These are phyloP conservation scores for Turnix velox DNA, from an alignment of 2,113 vertebrate species.

Conservation along the genomic window DNA sequence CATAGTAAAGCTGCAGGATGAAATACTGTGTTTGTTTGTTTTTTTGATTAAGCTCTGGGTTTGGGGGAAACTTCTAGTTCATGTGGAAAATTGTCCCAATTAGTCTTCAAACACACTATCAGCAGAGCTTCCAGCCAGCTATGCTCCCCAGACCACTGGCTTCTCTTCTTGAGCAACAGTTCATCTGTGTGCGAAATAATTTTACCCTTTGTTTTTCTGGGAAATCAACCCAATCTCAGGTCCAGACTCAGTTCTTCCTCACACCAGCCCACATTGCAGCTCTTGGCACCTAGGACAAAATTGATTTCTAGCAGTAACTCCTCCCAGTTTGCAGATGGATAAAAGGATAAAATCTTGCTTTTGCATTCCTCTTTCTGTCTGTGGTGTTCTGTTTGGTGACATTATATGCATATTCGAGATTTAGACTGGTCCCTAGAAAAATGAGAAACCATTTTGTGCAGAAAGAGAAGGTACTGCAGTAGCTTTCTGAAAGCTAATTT, in stretches of 20 bases:
- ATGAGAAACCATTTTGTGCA: background rate
- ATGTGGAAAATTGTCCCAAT: background rate
- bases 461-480: background rate
- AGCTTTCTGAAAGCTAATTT: background rate
- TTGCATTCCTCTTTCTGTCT: background rate
- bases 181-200: background rate
- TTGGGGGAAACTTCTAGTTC: background rate
- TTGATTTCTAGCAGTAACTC: background rate
- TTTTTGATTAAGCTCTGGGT: background rate
- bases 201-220: background rate
- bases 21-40: background rate
- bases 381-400: rapidly evolving
- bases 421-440: background rate
- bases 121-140: background rate
- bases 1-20: background rate
- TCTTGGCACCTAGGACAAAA: background rate
- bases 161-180: background rate
- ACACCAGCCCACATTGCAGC: background rate
- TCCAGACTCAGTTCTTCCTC: background rate
- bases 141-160: background rate
- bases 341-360: background rate
- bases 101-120: background rate
- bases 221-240: background rate
- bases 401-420: background rate
- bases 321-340: background rate